A percentile compares a stretch with the other conserved stretches of the same genome.
These are phyloP conservation scores for Sterrhoptilus dennistouni DNA, from an alignment of 2,113 vertebrate species.

Conservation along the genomic window DNA sequence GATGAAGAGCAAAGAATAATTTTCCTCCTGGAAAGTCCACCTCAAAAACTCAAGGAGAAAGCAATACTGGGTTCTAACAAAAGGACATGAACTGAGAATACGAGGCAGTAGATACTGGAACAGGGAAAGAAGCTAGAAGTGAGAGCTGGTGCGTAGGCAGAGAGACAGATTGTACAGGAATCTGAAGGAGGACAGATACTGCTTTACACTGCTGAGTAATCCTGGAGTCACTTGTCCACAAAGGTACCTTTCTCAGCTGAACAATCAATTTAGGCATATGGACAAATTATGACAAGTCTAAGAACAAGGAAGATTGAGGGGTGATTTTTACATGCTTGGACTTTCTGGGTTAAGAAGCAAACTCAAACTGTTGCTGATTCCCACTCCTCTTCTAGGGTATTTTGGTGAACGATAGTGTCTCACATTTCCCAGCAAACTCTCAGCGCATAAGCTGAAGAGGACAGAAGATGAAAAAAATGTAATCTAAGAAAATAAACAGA, in stretches of 20 bases:
- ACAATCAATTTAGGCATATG: neutral
- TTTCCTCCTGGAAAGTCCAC: neutral
- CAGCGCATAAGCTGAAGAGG: neutral
- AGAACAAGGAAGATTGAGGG: neutral
- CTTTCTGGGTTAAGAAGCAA: neutral
- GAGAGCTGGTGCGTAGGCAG: slow-evolving; percentile 15
- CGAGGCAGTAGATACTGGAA: neutral
- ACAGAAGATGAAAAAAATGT: neutral
- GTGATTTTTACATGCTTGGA: neutral
- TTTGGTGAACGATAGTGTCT: neutral
- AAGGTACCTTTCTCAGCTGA: neutral
- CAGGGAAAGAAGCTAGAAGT: neutral
- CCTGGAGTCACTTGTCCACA: neutral
- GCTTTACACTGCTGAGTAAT: slow-evolving; percentile 15
- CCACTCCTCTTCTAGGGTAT: neutral
- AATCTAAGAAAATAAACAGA: neutral
- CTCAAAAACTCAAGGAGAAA: neutral
- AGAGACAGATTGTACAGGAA: slow-evolving; percentile 20
- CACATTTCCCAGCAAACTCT: neutral
- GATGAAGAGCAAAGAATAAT: neutral
- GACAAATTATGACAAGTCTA: neutral
- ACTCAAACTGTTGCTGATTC: neutral
- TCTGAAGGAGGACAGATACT: slow-evolving; percentile 24
- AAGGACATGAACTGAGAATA: neutral
- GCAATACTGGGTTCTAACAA: neutral